Evolutionary conservation across 2,113 vertebrate species (phyloP).

Genomic region (Nibea albiflora): DNA sequence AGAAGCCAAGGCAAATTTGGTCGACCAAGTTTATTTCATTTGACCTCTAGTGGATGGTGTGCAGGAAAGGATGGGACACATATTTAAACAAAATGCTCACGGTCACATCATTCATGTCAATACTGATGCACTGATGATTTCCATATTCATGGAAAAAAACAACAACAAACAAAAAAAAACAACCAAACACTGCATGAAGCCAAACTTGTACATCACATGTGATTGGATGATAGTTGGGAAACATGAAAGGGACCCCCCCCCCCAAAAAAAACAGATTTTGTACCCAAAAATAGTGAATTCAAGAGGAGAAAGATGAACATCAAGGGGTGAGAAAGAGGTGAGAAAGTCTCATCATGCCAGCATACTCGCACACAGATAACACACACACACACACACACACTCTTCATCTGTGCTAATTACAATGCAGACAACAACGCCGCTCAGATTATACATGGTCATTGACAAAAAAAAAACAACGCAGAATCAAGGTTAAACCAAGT

Average conservation of each 20-base stretch:
- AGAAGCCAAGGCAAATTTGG: conserved; percentile 6
- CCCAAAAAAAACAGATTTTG: conserved; percentile 9
- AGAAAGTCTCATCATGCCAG: conserved; percentile 26
- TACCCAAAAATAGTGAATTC: conserved; percentile 20
- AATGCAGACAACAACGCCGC: conserved; percentile 23
- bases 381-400: conserved; percentile 12
- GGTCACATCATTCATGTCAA: conserved; percentile 23
- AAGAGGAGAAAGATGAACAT: conserved; percentile 17
- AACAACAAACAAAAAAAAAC: neutral
- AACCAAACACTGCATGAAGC: conserved; percentile 38
- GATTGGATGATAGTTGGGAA: neutral
- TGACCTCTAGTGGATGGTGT: conserved; percentile 26
- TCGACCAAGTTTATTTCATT: conserved; percentile 55
- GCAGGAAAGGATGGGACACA: conserved; percentile 39
- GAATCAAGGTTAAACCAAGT: conserved; percentile 43
- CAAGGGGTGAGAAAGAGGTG: neutral
- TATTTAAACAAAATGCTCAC: conserved; percentile 32
- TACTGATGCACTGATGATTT: conserved; percentile 36
- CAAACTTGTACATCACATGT: conserved; percentile 1
- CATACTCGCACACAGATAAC: neutral
- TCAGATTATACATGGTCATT: conserved; percentile 20
- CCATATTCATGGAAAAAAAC: neutral
- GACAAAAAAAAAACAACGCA: conserved; percentile 39
- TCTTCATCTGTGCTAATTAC: conserved; percentile 13
- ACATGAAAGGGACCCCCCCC: neutral